phyloP scores from a whole-genome alignment of 2,113 vertebrate genomes.

The Paratilapia polleni region DNA sequence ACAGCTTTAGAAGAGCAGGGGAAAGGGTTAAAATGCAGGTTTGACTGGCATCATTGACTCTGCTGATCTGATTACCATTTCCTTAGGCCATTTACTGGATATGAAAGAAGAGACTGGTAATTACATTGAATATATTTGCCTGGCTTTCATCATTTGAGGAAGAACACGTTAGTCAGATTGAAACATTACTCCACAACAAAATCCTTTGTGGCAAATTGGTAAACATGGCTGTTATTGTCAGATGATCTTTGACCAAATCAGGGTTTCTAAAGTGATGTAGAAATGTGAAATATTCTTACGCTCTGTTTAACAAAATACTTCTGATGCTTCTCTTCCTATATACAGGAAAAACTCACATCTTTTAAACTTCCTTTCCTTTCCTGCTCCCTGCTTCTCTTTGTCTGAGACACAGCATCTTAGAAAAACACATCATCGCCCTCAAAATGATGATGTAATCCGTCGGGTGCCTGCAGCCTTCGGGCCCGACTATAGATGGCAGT shows the following conservation, averaged over 20 bases:
- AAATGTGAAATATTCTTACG: not conserved
- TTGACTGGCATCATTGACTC: slow-evolving; percentile 7
- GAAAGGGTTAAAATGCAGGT: not conserved
- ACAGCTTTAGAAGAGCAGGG: not conserved
- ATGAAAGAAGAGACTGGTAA: not conserved
- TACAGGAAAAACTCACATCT: not conserved
- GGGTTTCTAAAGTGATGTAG: not conserved
- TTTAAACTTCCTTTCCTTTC: not conserved
- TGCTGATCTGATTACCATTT: slow-evolving; percentile 22
- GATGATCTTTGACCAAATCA: not conserved
- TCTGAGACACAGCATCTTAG: slow-evolving; percentile 69
- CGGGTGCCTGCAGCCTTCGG: not conserved
- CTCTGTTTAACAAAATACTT: not conserved
- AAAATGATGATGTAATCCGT: slow-evolving; percentile 79
- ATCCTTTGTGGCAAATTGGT: not conserved
- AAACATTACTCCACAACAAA: not conserved
- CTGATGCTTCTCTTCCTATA: not conserved
- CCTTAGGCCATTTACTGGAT: not conserved
- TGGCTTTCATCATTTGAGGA: not conserved
- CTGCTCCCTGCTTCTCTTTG: slow-evolving; percentile 70
- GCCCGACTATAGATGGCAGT: slow-evolving; percentile 85
- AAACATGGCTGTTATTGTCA: not conserved
- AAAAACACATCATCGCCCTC: slow-evolving; percentile 67
- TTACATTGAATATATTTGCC: not conserved
- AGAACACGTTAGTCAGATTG: not conserved